These are phyloP conservation scores for Geophilus truncorum DNA, from an alignment of 2,888 invertebrate species.

Conservation along the genomic window DNA sequence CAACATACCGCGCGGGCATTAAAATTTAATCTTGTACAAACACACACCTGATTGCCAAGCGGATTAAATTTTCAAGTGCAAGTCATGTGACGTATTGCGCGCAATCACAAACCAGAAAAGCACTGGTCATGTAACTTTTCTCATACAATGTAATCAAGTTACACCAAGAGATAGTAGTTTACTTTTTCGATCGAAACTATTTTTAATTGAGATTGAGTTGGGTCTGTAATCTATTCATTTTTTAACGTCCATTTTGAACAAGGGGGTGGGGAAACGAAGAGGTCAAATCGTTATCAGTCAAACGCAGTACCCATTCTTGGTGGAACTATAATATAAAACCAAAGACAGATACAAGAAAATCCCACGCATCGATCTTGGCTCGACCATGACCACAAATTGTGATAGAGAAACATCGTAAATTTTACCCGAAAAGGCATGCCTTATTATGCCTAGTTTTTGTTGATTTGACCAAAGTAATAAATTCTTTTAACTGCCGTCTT, in stretches of 20 bases:
- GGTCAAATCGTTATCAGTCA: conserved; percentile 4
- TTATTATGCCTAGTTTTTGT: neutral
- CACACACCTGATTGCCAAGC: conserved; percentile 10
- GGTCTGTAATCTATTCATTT: neutral
- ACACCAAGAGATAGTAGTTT: too few species aligned
- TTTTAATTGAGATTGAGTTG: neutral
- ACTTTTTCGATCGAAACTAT: neutral
- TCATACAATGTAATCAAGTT: neutral
- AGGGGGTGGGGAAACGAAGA: neutral
- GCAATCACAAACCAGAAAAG: neutral
- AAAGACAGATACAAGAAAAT: conserved; percentile 22
- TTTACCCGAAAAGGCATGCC: neutral
- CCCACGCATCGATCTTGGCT: conserved; percentile 9
- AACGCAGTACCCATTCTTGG: neutral
- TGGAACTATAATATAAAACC: conserved; percentile 15
- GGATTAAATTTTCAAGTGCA: conserved; percentile 11
- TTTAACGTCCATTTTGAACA: neutral
- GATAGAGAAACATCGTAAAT: conserved; percentile 5
- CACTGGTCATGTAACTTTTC: neutral
- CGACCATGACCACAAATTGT: conserved; percentile 13
- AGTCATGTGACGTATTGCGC: neutral
- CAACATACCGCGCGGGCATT: neutral
- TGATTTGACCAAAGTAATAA: neutral
- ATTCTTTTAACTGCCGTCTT: neutral
- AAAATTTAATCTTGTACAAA: conserved; percentile 27